Base-by-base conservation (phyloP, 2,113 vertebrate genomes). In the Takifugu flavidus region DNA sequence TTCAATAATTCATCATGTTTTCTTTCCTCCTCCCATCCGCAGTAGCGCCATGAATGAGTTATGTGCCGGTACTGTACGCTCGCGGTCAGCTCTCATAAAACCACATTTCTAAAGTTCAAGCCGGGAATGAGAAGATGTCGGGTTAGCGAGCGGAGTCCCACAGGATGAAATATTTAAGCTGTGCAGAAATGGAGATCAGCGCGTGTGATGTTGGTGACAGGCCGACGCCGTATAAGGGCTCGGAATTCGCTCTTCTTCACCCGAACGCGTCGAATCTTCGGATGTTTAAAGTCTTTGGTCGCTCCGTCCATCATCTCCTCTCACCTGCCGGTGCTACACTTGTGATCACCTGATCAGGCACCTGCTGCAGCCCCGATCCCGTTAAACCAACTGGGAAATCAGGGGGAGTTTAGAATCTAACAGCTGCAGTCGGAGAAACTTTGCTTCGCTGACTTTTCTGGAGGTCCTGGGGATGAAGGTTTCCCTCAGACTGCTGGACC, bases 221-320 rank as follows among this genome's bases (percentile, higher is more conserved):
- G 8, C 3, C 49, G 59, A 72, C 59, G 66, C 29, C 27, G 11
- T 50, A 49, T 67, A 66, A 53, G 53, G 53, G n/a, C 53, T 76
- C 53, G 57, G 77, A 56, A 79, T 74, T 31, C 45, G 70, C 20
- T 53, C 42, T 65, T 10, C 6, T 14, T 55, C 56, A 53, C 28
- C 52, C 63, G 46, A 73, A n/a, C n/a, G 56, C 10, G 0, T 59
- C 54, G 54, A 46, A 60, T 62, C 49, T 65, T 44, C 25, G 39
- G 39, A 56, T 59, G 56, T 49, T 62, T 55, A 53, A 62, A 62
- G 14, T 6, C 13, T 49, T 20, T 52, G 44, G 63, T 51, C 13
- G 8, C 45, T 46, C 3, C 5, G 4, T n/a, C 14, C 14, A 10
- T 5, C 47, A 8, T 2, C 63, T 68, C 49, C 12, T 28, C 42